Percentiles rank a stretch among this genome's conserved stretches.
phyloP scores from a whole-genome alignment of 2,113 vertebrate genomes.

The Cynopterus brachyotis region DNA sequence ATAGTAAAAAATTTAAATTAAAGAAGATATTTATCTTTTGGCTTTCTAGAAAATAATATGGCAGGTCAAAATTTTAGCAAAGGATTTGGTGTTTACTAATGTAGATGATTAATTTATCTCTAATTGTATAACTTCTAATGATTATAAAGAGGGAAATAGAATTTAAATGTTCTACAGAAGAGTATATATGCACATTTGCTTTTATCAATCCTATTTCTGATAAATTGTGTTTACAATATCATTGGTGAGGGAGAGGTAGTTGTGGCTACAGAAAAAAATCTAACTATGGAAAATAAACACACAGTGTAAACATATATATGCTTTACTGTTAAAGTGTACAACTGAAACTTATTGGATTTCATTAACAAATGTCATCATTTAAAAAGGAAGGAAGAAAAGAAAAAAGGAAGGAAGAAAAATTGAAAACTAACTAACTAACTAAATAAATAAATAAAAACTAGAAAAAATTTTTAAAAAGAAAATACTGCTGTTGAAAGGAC shows the following conservation, averaged over 20 bases:
- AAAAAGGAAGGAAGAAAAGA: too few species aligned
- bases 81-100: not conserved
- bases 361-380: too few species aligned
- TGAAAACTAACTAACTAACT: too few species aligned
- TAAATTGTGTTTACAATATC: conserved; percentile 30
- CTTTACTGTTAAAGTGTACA: too few species aligned
- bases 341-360: too few species aligned
- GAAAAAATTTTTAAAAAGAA: not conserved
- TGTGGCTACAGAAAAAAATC: too few species aligned
- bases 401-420: too few species aligned
- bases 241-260: not conserved
- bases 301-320: too few species aligned
- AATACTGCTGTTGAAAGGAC: not conserved
- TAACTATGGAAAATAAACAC: too few species aligned
- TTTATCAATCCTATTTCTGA: conserved; percentile 32
- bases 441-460: too few species aligned
- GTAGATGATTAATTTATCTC: not conserved
- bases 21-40: not conserved
- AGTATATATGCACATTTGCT: not conserved
- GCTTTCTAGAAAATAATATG: not conserved
- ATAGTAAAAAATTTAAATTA: not conserved
- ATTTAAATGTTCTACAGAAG: conserved; percentile 5
- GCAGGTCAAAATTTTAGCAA: not conserved
- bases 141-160: not conserved
- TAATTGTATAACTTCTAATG: conserved; percentile 26